Evolutionary conservation across 2,113 vertebrate genomes (phyloP), one percentile per base, ranked within the genome.

Genomic region (Anguilla japonica): DNA sequence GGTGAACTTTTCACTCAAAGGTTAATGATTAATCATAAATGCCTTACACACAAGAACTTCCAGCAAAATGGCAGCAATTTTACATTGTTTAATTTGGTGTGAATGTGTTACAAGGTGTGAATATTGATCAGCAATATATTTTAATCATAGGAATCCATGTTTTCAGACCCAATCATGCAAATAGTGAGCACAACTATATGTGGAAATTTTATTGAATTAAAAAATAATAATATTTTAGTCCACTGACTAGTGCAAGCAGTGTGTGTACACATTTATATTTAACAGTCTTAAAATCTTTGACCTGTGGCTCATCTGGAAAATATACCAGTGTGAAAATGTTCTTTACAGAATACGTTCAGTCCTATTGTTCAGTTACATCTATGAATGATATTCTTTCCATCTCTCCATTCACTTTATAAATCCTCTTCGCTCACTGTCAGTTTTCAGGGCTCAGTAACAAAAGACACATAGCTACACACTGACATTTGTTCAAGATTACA

Each of bases 401-500:
- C 46, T 57, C 2, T 53, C 53, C 85, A 29, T 34, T 7, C 53
- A 41, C 81, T 29, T 56, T 56, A 56, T 7, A 88, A 53, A 85
- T 67, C 79, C 85, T 87, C 86, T 40, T 39, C 39, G 40, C n/a
- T 56, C 26, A 60, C 26, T 71, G 16, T 3, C 63, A 34, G 71
- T 34, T 29, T 29, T 75, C 26, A 13, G 9, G n/a, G 71, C 11
- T 75, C n/a, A 34, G n/a, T 75, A 75, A 34, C n/a, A 16, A 20
- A 26, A 78, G 41, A 57, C 81, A 84, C 39, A 79, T 34, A 82
- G 15, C 78, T 43, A 63, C 75, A 43, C 71, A 16, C 50, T 57
- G 22, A 41, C 40, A 60, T 63, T 83, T 84, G 53, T 20, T 81
- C 79, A n/a, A n/a, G 53, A 80, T 80, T 57, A 40, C 50, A 80